phyloP scores from a whole-genome alignment of 2,797 vertebrate genomes.

The Spondyliosoma cantharus region DNA sequence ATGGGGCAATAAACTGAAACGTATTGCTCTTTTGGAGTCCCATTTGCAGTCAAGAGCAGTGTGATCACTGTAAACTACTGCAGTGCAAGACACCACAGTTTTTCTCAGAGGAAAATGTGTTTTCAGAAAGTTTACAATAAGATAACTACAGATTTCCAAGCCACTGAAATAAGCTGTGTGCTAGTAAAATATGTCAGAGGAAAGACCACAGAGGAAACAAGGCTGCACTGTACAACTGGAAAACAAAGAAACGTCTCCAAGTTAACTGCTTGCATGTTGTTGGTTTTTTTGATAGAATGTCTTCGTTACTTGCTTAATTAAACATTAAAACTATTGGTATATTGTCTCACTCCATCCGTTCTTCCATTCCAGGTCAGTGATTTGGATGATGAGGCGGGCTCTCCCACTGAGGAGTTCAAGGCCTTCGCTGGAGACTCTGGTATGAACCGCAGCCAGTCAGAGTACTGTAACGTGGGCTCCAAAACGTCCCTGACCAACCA shows the following conservation, averaged over 20 bases:
- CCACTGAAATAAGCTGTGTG: neutral
- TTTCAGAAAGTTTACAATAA: neutral
- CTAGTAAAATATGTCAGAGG: neutral
- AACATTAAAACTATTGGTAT: neutral
- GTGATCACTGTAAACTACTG: neutral
- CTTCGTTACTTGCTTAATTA: neutral
- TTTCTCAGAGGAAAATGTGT: neutral
- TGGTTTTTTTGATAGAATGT: neutral
- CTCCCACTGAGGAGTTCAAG: constrained; percentile 97
- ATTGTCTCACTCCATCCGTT: neutral
- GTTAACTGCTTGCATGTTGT: neutral
- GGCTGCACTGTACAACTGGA: neutral
- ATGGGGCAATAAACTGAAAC: constrained; percentile 1
- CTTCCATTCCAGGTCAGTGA: constrained; percentile 88
- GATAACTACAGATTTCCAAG: neutral
- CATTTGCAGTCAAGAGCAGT: neutral
- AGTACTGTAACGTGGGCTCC: constrained; percentile 97
- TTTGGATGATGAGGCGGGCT: constrained; percentile 95
- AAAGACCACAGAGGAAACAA: neutral
- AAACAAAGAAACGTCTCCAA: neutral
- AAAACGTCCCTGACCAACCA: constrained; percentile 98
- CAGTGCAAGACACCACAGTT: constrained; percentile 7
- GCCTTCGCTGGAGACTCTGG: constrained; percentile 93
- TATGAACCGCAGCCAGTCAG: constrained; percentile 99
- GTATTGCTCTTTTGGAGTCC: neutral